phyloP scores from a whole-genome alignment of 2,888 invertebrate genomes.

The Neocrepidodera transversa region DNA sequence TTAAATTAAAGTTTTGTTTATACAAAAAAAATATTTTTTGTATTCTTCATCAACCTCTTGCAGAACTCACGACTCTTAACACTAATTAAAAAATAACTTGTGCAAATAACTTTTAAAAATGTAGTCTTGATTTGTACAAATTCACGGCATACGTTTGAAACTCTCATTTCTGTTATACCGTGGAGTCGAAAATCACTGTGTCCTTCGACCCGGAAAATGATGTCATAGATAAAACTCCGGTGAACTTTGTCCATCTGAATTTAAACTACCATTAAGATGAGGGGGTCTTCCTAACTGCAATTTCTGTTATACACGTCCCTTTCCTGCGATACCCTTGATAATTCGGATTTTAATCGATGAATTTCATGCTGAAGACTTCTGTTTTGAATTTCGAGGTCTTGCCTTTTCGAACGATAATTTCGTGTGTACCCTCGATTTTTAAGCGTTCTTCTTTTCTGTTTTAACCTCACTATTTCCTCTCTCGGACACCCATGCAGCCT shows the following conservation, averaged over 20 bases:
- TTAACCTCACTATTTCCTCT: slow-evolving; percentile 87
- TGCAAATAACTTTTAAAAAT: slow-evolving; percentile 35
- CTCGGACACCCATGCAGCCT: slow-evolving; percentile 90
- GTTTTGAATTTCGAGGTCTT: slow-evolving; percentile 80
- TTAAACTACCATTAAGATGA: slow-evolving; percentile 46
- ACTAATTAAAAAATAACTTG: slow-evolving; percentile 35
- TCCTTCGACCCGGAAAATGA: slow-evolving; percentile 63
- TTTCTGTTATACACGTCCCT: slow-evolving; percentile 80
- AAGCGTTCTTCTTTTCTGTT: slow-evolving; percentile 92
- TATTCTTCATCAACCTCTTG: too few relatives aligned
- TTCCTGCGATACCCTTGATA: slow-evolving; percentile 79
- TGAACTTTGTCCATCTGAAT: slow-evolving; percentile 59
- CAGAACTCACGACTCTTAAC: neutral
- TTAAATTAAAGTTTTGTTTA: too few relatives aligned
- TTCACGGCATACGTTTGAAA: slow-evolving; percentile 33
- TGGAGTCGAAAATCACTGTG: slow-evolving; percentile 49
- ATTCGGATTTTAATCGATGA: slow-evolving; percentile 75
- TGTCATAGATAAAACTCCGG: slow-evolving; percentile 71
- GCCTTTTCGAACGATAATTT: slow-evolving; percentile 92
- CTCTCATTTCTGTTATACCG: slow-evolving; percentile 33
- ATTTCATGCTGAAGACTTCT: slow-evolving; percentile 79
- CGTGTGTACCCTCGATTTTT: slow-evolving; percentile 97
- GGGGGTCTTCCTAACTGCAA: slow-evolving; percentile 63
- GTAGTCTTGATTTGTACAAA: slow-evolving; percentile 39
- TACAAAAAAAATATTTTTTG: too few relatives aligned